Evolutionary conservation across 2,888 invertebrate species (phyloP).

Genomic region (Suillia variegata): DNA sequence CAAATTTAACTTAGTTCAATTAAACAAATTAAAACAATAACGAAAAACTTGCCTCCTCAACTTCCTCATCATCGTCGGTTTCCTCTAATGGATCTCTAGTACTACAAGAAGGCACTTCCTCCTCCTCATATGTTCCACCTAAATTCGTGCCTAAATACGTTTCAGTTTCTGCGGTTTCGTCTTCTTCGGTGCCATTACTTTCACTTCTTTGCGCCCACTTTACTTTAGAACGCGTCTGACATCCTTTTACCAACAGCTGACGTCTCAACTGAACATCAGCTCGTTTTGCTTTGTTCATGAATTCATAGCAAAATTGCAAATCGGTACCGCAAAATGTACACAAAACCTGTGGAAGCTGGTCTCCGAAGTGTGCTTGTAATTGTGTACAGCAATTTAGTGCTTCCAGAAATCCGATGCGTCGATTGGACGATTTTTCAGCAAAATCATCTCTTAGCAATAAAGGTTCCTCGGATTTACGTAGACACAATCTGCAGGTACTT

Average conservation of each 20-base stretch:
- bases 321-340: conserved; percentile 35
- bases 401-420: conserved; percentile 29
- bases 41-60: conserved; percentile 4
- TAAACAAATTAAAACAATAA: conserved; percentile 5
- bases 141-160: too few relatives aligned
- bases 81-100: conserved; percentile 40
- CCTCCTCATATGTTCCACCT: too few relatives aligned
- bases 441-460: too few relatives aligned
- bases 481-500: too few relatives aligned
- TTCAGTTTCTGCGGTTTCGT: not conserved
- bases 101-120: too few relatives aligned
- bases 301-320: conserved; percentile 14
- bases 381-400: conserved; percentile 38
- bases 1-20: not conserved
- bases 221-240: conserved; percentile 15
- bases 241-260: too few relatives aligned
- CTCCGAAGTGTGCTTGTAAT: conserved; percentile 29
- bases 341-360: conserved; percentile 35
- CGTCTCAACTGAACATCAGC: conserved; percentile 31
- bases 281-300: conserved; percentile 34
- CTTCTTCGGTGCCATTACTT: not conserved
- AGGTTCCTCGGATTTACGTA: too few relatives aligned
- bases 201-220: conserved; percentile 20
- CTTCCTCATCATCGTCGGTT: conserved; percentile 31
- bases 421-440: too few relatives aligned